phyloP scores from a whole-genome alignment of 1,140 invertebrate genomes.

The Drosophila varians region DNA sequence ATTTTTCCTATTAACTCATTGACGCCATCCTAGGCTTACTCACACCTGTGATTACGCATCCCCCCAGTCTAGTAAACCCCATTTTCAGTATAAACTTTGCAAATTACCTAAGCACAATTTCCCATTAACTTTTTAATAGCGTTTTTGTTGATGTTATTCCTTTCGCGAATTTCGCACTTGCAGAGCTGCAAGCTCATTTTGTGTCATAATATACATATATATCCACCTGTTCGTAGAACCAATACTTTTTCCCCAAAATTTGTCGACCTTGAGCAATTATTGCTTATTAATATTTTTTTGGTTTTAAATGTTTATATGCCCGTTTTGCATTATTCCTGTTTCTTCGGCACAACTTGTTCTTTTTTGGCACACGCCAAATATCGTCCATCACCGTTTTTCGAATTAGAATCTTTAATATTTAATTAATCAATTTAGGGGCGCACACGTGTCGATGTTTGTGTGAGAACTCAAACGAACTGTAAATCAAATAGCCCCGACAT shows the following conservation, averaged over 20 bases:
- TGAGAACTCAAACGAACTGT: conserved; percentile 3
- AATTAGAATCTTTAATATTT: conserved; percentile 31
- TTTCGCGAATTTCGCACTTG: conserved; percentile 52
- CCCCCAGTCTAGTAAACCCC: conserved; percentile 15
- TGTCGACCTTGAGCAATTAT: conserved; percentile 73
- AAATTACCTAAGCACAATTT: conserved; percentile 44
- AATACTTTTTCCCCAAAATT: conserved; percentile 46
- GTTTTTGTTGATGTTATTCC: conserved; percentile 14
- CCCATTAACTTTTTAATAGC: conserved; percentile 46
- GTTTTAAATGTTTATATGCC: conserved; percentile 28
- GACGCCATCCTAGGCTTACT: background rate
- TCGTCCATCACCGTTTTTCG: conserved; percentile 25
- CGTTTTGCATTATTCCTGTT: conserved; percentile 51
- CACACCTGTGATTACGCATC: conserved; percentile 25
- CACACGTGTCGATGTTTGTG: conserved; percentile 54
- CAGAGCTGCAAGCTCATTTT: conserved; percentile 41
- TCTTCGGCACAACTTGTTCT: conserved; percentile 10
- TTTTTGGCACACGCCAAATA: conserved; percentile 46
- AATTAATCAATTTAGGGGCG: conserved; percentile 54
- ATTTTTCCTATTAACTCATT: background rate
- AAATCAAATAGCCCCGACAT: conserved; percentile 37
- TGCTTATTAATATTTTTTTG: conserved; percentile 62
- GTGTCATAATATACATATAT: conserved; percentile 36
- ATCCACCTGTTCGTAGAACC: background rate
- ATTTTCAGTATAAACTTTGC: conserved; percentile 20